Evolutionary conservation across 2,888 invertebrate species (phyloP).

Genomic region (Masnerella sp.): DNA sequence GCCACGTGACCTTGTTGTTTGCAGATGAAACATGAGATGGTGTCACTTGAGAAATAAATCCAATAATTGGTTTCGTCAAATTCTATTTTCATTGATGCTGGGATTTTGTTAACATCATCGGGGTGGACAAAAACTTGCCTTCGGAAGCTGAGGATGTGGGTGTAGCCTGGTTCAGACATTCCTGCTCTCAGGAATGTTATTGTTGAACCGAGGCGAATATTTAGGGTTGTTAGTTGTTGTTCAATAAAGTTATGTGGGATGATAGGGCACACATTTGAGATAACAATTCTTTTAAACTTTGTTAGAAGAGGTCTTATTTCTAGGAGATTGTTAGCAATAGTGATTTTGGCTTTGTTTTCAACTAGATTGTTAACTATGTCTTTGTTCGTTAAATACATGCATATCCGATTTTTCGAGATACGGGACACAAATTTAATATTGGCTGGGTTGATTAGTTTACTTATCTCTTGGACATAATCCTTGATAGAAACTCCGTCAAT

Average conservation of each 20-base stretch:
- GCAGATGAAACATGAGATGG: constrained; percentile 32
- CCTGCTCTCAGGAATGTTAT: constrained; percentile 62
- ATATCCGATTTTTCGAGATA: constrained; percentile 6
- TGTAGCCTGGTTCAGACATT: constrained; percentile 54
- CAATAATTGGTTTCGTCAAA: constrained; percentile 52
- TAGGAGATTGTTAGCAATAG: background rate
- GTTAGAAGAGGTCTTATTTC: constrained; percentile 22
- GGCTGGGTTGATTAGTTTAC: constrained; percentile 1
- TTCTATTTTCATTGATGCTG: constrained; percentile 36
- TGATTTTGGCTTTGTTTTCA: constrained; percentile 3
- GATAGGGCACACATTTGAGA: constrained; percentile 64
- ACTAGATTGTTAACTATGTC: background rate
- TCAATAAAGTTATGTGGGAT: constrained; percentile 23
- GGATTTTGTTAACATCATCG: constrained; percentile 51
- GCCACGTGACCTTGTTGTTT: constrained; percentile 29
- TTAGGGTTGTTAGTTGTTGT: background rate
- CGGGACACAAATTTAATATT: constrained; percentile 1
- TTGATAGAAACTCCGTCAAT: background rate
- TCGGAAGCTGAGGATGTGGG: constrained; percentile 62
- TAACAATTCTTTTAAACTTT: constrained; percentile 22
- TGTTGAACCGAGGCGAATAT: constrained; percentile 58
- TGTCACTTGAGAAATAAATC: constrained; percentile 55
- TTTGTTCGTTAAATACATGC: background rate
- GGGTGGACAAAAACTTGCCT: constrained; percentile 52
- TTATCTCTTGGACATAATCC: background rate